Evolutionary conservation across 2,113 vertebrate species (phyloP).

Genomic region (Oncorhynchus gorbuscha): DNA sequence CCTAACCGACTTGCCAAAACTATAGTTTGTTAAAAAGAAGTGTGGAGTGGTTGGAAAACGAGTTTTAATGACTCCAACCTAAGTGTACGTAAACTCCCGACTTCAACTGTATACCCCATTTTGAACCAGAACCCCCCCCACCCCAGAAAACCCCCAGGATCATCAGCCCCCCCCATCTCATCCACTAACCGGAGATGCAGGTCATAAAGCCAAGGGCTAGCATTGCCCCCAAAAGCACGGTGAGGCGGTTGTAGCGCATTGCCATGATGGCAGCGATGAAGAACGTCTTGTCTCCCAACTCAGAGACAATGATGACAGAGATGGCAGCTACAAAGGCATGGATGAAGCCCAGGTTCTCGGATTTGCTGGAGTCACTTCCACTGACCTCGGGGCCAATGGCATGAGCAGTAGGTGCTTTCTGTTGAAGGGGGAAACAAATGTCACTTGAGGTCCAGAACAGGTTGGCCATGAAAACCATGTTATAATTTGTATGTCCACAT

Average conservation of each 20-base stretch:
- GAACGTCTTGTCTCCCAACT: conserved; percentile 97
- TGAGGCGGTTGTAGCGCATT: conserved; percentile 97
- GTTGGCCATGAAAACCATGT: background rate
- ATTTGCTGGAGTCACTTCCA: conserved; percentile 74
- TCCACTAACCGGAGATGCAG: conserved; percentile 87
- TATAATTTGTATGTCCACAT: too few relatives aligned
- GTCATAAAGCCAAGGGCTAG: conserved; percentile 94
- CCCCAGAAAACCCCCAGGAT: too few relatives aligned
- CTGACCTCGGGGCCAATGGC: conserved; percentile 65
- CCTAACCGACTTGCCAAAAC: too few relatives aligned
- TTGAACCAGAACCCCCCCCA: too few relatives aligned
- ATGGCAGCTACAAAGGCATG: conserved; percentile 94
- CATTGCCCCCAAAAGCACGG: conserved; percentile 91
- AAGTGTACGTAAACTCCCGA: too few relatives aligned
- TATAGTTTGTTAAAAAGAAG: too few relatives aligned
- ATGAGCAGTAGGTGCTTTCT: conserved; percentile 79
- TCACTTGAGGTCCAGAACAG: background rate
- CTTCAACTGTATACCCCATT: too few relatives aligned
- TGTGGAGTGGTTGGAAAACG: too few relatives aligned
- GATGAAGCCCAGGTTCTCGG: conserved; percentile 89
- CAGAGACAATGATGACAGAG: conserved; percentile 97
- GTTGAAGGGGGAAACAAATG: conserved; percentile 35
- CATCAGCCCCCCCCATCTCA: too few relatives aligned
- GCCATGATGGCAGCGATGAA: conserved; percentile 99
- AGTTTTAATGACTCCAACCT: too few relatives aligned